phyloP scores from a whole-genome alignment of 2,888 invertebrate genomes.

The Aleiodes leptofemur region DNA sequence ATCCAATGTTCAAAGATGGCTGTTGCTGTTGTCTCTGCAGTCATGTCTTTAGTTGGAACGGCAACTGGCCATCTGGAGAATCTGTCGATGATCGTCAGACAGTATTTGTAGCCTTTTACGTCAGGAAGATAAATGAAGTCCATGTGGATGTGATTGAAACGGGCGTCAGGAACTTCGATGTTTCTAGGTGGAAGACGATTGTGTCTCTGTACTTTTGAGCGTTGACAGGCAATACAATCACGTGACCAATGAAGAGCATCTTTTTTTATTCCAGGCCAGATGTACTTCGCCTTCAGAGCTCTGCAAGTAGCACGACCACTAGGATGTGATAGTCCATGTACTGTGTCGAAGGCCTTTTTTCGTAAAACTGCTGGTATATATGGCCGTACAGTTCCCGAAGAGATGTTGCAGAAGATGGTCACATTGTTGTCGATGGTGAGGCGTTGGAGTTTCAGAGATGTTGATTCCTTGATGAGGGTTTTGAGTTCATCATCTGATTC shows the following conservation, averaged over 20 bases:
- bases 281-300: conserved; percentile 51
- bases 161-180: conserved; percentile 52
- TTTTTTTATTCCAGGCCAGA: conserved; percentile 58
- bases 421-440: background rate
- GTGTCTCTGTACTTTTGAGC: conserved; percentile 61
- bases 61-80: conserved; percentile 18
- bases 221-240: conserved; percentile 62
- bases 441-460: conserved; percentile 29
- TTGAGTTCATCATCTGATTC: conserved; percentile 7
- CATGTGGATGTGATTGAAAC: conserved; percentile 45
- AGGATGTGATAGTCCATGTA: conserved; percentile 51
- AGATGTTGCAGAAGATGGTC: conserved; percentile 52
- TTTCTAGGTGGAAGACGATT: conserved; percentile 50
- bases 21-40: conserved; percentile 1
- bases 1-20: conserved; percentile 20
- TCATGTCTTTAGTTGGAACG: conserved; percentile 5
- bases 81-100: conserved; percentile 6
- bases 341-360: conserved; percentile 48
- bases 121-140: conserved; percentile 20
- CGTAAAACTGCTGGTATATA: conserved; percentile 54
- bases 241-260: conserved; percentile 59
- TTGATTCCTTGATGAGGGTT: background rate
- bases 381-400: conserved; percentile 46
- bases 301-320: conserved; percentile 44
- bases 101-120: conserved; percentile 3